Percentiles rank a stretch among this genome's conserved stretches.
Evolutionary conservation across 2,888 invertebrate species (phyloP).

Genomic region (Idaea dimidiata): DNA sequence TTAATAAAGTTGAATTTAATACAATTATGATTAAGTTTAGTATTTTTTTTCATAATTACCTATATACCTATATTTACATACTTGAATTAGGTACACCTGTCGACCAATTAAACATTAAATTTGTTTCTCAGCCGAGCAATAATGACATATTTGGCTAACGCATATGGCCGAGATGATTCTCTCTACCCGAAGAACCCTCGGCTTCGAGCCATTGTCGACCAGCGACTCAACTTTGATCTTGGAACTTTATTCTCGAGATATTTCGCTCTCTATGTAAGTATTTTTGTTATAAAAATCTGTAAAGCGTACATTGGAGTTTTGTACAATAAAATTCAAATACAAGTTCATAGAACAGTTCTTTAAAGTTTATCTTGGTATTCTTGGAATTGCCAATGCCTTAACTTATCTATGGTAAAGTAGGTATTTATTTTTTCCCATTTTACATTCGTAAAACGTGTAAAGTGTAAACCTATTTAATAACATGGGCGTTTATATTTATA

Average conservation of each 20-base stretch:
- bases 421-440: no score
- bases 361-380: background rate
- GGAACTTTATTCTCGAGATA: constrained; percentile 79
- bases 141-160: constrained; percentile 82
- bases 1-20: no score
- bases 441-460: no score
- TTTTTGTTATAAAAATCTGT: constrained; percentile 1
- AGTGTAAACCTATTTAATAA: no score
- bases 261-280: constrained; percentile 80
- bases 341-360: background rate
- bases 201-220: constrained; percentile 82
- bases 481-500: no score
- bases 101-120: background rate
- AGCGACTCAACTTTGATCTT: constrained; percentile 82
- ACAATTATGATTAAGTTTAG: no score
- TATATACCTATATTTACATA: no score
- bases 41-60: no score
- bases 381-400: no score
- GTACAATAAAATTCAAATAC: background rate
- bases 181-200: constrained; percentile 84
- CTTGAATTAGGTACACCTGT: background rate
- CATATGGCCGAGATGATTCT: constrained; percentile 83
- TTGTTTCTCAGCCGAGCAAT: constrained; percentile 82
- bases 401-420: no score
- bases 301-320: background rate